Evolutionary conservation across 37 sponge, comb jelly and placozoan genomes (phyloP).

Genomic region (Geodia barretti): DNA sequence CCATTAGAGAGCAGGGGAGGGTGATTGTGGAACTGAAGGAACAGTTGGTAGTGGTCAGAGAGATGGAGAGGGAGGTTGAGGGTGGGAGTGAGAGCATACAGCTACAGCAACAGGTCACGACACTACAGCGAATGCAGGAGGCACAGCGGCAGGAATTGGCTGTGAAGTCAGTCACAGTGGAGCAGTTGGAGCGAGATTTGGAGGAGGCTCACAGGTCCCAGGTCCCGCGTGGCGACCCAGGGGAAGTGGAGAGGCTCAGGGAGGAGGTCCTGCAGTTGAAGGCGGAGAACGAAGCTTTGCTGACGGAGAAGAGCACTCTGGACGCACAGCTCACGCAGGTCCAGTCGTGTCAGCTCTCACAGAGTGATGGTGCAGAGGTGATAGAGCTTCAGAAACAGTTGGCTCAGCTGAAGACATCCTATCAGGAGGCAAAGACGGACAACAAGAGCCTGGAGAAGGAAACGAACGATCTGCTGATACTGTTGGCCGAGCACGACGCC

Average conservation of each 20-base stretch:
- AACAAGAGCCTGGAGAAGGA: constrained; percentile 67
- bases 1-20: constrained; percentile 25
- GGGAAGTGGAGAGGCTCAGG: constrained; percentile 13
- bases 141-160: constrained; percentile 56
- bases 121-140: constrained; percentile 55
- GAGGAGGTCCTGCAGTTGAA: constrained; percentile 29
- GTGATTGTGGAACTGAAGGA: constrained; percentile 17
- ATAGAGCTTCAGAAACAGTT: constrained; percentile 23
- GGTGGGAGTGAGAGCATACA: constrained; percentile 16
- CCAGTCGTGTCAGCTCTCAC: constrained; percentile 9
- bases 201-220: not conserved
- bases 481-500: constrained; percentile 79
- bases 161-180: constrained; percentile 38
- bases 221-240: not conserved
- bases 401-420: not conserved
- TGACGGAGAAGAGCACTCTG: constrained; percentile 58
- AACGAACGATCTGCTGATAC: constrained; percentile 87
- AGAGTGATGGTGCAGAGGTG: not conserved
- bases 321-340: constrained; percentile 35
- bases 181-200: constrained; percentile 28
- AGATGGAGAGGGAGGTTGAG: not conserved
- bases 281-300: constrained; percentile 72
- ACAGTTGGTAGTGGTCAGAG: constrained; percentile 16
- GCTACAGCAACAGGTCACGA: constrained; percentile 40
- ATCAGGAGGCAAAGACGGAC: constrained; percentile 27